phyloP scores from a whole-genome alignment of 2,113 vertebrate species.

The Entelurus aequoreus region DNA sequence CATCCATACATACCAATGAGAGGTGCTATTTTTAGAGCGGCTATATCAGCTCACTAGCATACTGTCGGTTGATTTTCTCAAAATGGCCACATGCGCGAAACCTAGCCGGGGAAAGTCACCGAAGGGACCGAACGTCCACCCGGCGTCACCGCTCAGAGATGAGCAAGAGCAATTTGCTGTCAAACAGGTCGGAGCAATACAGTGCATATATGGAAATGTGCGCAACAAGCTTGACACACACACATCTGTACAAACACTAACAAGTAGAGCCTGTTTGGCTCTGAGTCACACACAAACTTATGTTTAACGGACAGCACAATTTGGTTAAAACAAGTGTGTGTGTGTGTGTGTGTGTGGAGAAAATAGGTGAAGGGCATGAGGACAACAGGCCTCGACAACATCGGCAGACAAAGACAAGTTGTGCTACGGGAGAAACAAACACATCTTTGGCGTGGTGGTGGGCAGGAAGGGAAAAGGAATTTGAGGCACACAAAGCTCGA shows the following conservation, averaged over 20 bases:
- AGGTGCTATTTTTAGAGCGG: conserved; percentile 54
- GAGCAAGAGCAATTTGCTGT: conserved; percentile 8
- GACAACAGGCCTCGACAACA: conserved; percentile 6
- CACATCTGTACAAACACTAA: conserved; percentile 31
- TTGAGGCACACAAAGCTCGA: conserved; percentile 39
- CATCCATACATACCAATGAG: conserved; percentile 37
- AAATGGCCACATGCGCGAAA: conserved; percentile 45
- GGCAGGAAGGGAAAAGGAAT: conserved; percentile 31
- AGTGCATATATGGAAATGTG: conserved; percentile 16
- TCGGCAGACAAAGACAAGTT: conserved; percentile 4
- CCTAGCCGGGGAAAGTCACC: conserved; percentile 16
- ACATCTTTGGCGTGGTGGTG: conserved; percentile 11
- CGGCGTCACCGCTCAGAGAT: neutral
- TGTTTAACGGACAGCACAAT: conserved; percentile 27
- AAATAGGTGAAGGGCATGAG: conserved; percentile 10
- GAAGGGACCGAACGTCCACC: conserved; percentile 15
- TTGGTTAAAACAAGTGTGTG: neutral
- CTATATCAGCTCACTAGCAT: conserved; percentile 44
- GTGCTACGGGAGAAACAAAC: neutral
- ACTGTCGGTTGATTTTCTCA: conserved; percentile 59
- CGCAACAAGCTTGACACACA: conserved; percentile 8
- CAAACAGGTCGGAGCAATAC: conserved; percentile 35
- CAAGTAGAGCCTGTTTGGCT: conserved; percentile 65
- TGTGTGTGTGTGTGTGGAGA: conserved; percentile 3
- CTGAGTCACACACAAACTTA: conserved; percentile 58